Conservation (phyloP, 2,888 invertebrate genomes). For the Panopea generosa region DNA sequence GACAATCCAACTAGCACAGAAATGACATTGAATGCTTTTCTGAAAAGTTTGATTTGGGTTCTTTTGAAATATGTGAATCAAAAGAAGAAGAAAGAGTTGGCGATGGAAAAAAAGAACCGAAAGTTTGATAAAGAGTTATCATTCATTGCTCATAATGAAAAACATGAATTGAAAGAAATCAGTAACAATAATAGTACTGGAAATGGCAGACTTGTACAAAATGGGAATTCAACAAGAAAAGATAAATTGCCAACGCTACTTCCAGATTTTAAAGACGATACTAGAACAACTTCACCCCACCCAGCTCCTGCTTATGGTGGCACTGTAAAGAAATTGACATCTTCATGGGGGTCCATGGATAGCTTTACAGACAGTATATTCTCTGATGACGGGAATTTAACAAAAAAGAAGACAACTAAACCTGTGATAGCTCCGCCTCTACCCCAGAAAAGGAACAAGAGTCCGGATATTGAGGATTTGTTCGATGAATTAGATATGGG, state of each 20-base stretch:
- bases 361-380: constrained; percentile 81
- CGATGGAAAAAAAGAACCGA: constrained; percentile 17
- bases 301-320: constrained; percentile 22
- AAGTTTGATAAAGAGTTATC: constrained; percentile 49
- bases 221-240: constrained; percentile 10
- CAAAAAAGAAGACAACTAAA: constrained; percentile 53
- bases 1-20: constrained; percentile 84
- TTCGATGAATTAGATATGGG: constrained; percentile 80
- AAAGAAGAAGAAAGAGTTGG: constrained; percentile 66
- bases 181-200: constrained; percentile 20
- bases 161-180: constrained; percentile 60
- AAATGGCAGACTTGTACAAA: background rate
- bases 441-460: constrained; percentile 40
- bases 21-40: constrained; percentile 81
- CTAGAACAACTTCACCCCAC: constrained; percentile 43
- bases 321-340: constrained; percentile 59
- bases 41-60: constrained; percentile 84
- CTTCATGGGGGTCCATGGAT: constrained; percentile 72
- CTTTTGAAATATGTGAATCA: constrained; percentile 81
- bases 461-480: constrained; percentile 73
- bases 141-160: constrained; percentile 50
- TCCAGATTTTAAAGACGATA: constrained; percentile 43
- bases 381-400: constrained; percentile 76
- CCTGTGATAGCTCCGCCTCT: constrained; percentile 28
- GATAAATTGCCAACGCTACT: constrained; percentile 42